Base-by-base conservation (phyloP, 30 jellyfish, hydroid and myxozoan genomes). In the Sanderia malayensis region DNA sequence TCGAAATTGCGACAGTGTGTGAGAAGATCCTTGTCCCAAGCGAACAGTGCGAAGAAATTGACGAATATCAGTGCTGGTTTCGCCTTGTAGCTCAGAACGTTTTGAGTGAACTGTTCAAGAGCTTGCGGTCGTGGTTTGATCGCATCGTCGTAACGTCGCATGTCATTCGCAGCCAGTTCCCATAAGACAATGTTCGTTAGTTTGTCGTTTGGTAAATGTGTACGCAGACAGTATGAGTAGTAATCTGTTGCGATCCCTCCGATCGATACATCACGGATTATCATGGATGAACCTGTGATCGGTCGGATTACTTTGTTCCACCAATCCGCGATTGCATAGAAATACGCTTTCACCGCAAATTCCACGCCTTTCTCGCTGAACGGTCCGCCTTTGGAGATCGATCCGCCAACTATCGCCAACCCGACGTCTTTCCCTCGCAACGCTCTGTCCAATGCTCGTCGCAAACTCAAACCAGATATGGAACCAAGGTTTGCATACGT, bases 321-420 rank as follows among this genome's bases (percentile, higher is more conserved):
- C 90, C 95, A 93, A 76, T 93, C 99, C 24, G 95, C 99, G n/a
- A 93, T 85, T 20, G 96, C 95, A 33, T 93, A 93, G 93, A 93
- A 93, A 44, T 93, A 93, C 66, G 99, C 66, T 53, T 94, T 73
- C 78, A 93, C 79, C 15, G 93, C 96, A 68, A 44, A 93, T 32
- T 93, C 99, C 21, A 93, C 88, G 15, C 99, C 99, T 53, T 93
- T 93, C 53, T 93, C 99, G 58, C 99, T 93, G 49, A 93, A 93
- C 15, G 99, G 99, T 47, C 99, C 99, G 45, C 99, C 99, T 76
- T 93, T 93, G 63, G 99, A 93, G 44, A 93, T 93, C 25, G 99
- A 93, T 18, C 99, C 99, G 31, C 99, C 99, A 19, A 93, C 99
- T 9, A 93, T 84, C 0, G 96, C 99, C 31, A 93, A 79, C 1